phyloP scores from a whole-genome alignment of 2,113 vertebrate genomes.

The Salvelinus sp. region DNA sequence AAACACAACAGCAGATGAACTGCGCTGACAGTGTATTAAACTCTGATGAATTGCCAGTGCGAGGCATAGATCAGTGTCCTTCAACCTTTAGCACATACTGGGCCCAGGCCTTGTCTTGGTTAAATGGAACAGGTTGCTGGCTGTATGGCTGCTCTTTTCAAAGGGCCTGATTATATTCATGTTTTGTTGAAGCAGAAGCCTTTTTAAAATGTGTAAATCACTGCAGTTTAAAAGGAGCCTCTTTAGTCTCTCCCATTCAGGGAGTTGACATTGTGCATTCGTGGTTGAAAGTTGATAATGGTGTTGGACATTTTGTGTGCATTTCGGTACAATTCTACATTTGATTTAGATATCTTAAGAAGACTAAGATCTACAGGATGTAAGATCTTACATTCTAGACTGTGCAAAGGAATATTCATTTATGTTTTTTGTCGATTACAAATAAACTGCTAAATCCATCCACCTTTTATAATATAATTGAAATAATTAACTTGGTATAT shows the following conservation, averaged over 20 bases:
- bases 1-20: constrained; percentile 83
- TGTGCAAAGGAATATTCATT: background rate
- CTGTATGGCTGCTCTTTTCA: constrained; percentile 61
- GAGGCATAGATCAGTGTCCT: constrained; percentile 79
- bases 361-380: background rate
- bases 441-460: background rate
- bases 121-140: constrained; percentile 75
- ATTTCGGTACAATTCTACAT: background rate
- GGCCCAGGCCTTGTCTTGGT: constrained; percentile 69
- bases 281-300: constrained; percentile 18
- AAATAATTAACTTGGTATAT: background rate
- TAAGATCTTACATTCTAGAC: background rate
- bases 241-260: constrained; percentile 54
- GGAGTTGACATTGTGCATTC: constrained; percentile 53
- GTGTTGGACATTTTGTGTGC: background rate
- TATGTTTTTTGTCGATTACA: background rate
- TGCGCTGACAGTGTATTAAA: constrained; percentile 84
- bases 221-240: constrained; percentile 51
- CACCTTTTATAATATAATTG: background rate
- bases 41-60: constrained; percentile 80
- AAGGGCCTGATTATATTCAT: constrained; percentile 74
- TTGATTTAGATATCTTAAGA: background rate
- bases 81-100: constrained; percentile 73
- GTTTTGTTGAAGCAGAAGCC: constrained; percentile 76
- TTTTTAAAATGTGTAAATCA: constrained; percentile 79